phyloP scores from a whole-genome alignment of 2,797 vertebrate genomes.

The Microhierax caerulescens region DNA sequence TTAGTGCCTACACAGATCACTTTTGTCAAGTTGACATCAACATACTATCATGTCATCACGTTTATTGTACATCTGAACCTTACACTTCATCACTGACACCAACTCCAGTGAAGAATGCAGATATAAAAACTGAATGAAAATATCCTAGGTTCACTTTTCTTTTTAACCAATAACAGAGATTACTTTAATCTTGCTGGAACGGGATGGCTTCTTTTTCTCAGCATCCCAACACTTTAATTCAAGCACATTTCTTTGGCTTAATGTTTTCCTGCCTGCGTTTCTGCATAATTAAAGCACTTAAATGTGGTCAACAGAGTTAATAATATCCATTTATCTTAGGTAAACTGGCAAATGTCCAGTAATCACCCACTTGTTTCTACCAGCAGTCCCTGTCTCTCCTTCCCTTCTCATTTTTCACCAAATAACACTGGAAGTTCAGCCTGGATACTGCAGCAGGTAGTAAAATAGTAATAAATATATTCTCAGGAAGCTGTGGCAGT shows the following conservation, averaged over 20 bases:
- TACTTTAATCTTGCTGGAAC: not conserved
- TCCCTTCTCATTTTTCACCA: not conserved
- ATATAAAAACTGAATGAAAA: not conserved
- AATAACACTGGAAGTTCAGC: not conserved
- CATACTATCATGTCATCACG: not conserved
- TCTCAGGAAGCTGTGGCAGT: constrained; percentile 53
- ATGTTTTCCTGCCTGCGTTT: constrained; percentile 24
- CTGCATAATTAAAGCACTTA: constrained; percentile 31
- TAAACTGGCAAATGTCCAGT: not conserved
- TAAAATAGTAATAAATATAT: constrained; percentile 67
- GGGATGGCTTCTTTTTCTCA: not conserved
- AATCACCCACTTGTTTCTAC: not conserved
- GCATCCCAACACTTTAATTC: not conserved
- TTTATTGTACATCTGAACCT: not conserved
- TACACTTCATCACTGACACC: not conserved
- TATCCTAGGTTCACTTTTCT: not conserved
- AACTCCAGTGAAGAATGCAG: not conserved
- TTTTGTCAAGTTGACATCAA: not conserved
- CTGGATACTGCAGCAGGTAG: not conserved
- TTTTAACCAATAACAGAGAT: not conserved
- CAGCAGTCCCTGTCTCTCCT: not conserved
- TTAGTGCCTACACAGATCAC: not conserved
- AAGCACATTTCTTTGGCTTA: not conserved
- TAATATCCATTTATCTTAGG: not conserved
- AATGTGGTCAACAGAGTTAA: not conserved